Evolutionary conservation across 2,888 invertebrate genomes (phyloP).

Genomic region (Cerastis rubricosa): DNA sequence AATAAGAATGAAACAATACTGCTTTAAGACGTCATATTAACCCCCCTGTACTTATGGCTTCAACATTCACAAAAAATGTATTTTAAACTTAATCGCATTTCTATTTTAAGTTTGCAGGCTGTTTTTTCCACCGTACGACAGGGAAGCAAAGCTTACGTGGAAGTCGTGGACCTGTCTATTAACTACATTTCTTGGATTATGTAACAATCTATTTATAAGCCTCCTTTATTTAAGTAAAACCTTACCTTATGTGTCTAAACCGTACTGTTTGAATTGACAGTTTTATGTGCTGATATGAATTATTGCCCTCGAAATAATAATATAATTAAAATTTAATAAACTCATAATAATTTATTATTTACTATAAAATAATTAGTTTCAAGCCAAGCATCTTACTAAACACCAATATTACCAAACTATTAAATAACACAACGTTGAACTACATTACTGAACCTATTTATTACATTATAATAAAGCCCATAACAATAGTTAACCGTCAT

Average conservation of each 20-base stretch:
- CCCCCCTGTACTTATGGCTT: background rate
- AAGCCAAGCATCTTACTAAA: background rate
- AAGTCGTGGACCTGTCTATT: conserved; percentile 15
- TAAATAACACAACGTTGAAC: conserved; percentile 1
- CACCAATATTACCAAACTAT: background rate
- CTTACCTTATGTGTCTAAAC: background rate
- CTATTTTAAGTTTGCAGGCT: conserved; percentile 12
- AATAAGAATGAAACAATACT: too few species aligned
- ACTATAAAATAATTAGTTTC: too few species aligned
- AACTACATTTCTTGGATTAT: background rate
- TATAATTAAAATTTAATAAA: too few species aligned
- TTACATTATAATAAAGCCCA: conserved; percentile 19
- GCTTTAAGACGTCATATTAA: too few species aligned
- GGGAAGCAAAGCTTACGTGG: conserved; percentile 25
- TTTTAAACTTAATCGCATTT: conserved; percentile 2
- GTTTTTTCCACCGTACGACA: conserved; percentile 34
- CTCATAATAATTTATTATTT: too few species aligned
- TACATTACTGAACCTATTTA: conserved; percentile 8
- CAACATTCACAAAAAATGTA: conserved; percentile 9
- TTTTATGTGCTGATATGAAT: background rate
- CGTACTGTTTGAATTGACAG: background rate
- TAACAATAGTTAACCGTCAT: conserved; percentile 4
- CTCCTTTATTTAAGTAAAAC: background rate
- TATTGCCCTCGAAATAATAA: too few species aligned
- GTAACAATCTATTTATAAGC: background rate